These are phyloP conservation scores for Perca schrenkii DNA, from an alignment of 2,113 vertebrate species.

Conservation along the genomic window DNA sequence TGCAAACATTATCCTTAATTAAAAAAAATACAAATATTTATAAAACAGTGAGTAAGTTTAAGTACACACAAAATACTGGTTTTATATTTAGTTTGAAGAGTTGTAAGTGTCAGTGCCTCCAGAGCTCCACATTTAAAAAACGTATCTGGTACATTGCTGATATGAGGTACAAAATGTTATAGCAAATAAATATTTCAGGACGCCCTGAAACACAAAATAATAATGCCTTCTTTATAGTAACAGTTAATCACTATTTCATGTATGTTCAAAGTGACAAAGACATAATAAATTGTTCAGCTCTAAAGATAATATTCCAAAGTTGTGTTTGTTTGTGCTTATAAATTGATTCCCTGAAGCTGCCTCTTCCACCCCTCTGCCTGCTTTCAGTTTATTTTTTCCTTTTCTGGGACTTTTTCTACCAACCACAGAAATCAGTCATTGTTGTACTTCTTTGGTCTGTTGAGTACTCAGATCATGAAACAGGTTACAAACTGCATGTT, in stretches of 20 bases:
- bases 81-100: neutral
- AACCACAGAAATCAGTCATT: neutral
- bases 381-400: neutral
- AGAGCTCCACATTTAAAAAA: neutral
- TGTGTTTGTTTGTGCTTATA: neutral
- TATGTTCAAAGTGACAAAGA: neutral
- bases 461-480: neutral
- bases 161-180: neutral
- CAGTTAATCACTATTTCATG: neutral
- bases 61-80: neutral
- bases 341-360: neutral
- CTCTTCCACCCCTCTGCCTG: neutral
- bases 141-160: neutral
- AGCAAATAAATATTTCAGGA: neutral
- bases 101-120: neutral
- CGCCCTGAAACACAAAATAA: neutral
- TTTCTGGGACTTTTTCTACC: neutral
- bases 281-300: neutral
- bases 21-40: neutral
- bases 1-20: neutral
- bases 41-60: neutral
- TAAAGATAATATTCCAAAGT: neutral
- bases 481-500: neutral
- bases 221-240: neutral
- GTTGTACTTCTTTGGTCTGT: neutral